A percentile compares a stretch with the other conserved stretches of the same genome.
phyloP scores from a whole-genome alignment of 2,888 invertebrate species.

The Orthosia gothica region DNA sequence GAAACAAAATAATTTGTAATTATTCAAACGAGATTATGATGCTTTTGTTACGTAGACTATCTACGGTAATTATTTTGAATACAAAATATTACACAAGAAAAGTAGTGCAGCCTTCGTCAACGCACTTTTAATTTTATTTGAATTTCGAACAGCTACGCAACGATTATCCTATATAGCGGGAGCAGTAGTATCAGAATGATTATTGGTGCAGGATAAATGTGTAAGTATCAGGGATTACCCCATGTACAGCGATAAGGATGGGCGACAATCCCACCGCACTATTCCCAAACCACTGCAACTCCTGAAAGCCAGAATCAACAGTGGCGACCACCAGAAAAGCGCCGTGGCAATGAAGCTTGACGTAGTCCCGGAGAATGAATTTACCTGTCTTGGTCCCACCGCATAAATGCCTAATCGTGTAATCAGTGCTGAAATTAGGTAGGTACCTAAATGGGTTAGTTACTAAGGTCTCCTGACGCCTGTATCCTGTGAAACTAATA shows the following conservation, averaged over 20 bases:
- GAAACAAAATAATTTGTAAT: conserved; percentile 31
- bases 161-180: not conserved
- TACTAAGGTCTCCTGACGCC: not conserved
- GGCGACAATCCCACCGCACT: too few species aligned
- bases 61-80: not conserved
- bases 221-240: not conserved
- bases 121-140: not conserved
- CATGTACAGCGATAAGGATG: not conserved
- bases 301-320: too few species aligned
- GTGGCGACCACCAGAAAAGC: too few species aligned
- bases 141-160: not conserved
- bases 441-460: not conserved
- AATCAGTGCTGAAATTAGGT: not conserved
- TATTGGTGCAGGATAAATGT: not conserved
- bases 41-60: not conserved
- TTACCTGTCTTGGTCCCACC: too few species aligned
- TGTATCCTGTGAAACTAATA: not conserved
- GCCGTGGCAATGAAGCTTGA: too few species aligned
- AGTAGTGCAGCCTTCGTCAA: not conserved
- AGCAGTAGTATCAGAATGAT: not conserved
- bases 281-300: too few species aligned
- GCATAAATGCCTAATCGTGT: not conserved
- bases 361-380: too few species aligned
- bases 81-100: not conserved
- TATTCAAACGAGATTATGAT: conserved; percentile 1